Conservation (phyloP, 2,113 vertebrate species). For the Hemichromis elongatus region DNA sequence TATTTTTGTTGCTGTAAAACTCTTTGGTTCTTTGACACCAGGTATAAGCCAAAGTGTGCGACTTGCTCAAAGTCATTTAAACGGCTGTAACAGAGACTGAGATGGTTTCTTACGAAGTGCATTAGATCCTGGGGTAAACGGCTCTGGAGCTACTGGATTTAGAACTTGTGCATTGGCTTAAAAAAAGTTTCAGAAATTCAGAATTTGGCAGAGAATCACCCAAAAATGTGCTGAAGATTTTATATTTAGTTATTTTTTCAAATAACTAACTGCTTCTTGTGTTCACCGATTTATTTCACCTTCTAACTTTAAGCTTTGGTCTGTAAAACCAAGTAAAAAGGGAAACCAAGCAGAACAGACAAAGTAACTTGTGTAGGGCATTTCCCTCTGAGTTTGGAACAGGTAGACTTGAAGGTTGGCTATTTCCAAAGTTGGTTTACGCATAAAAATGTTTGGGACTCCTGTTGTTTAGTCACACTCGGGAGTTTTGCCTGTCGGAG, state of each 20-base stretch:
- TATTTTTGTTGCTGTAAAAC: neutral
- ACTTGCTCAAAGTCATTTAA: neutral
- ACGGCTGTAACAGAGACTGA: neutral
- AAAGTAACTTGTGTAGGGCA: constrained; percentile 10
- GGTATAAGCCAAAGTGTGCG: neutral
- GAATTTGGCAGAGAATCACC: neutral
- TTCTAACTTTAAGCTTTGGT: neutral
- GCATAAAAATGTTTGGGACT: constrained; percentile 5
- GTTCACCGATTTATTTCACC: neutral
- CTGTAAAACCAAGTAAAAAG: constrained; percentile 21
- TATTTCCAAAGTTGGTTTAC: neutral
- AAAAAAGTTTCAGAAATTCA: neutral
- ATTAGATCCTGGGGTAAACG: neutral
- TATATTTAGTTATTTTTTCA: neutral
- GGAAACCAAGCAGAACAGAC: constrained; percentile 44
- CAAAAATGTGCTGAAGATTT: neutral
- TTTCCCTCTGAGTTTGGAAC: neutral
- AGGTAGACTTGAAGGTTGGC: constrained; percentile 49
- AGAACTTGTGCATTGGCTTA: neutral
- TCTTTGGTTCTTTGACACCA: neutral
- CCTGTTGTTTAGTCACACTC: neutral
- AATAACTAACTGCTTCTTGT: neutral
- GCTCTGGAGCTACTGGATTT: neutral
- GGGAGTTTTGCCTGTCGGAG: neutral
- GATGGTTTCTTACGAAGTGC: neutral